Evolutionary conservation across 2,113 vertebrate genomes (phyloP).

Genomic region (Myanophis thanlyinensis): DNA sequence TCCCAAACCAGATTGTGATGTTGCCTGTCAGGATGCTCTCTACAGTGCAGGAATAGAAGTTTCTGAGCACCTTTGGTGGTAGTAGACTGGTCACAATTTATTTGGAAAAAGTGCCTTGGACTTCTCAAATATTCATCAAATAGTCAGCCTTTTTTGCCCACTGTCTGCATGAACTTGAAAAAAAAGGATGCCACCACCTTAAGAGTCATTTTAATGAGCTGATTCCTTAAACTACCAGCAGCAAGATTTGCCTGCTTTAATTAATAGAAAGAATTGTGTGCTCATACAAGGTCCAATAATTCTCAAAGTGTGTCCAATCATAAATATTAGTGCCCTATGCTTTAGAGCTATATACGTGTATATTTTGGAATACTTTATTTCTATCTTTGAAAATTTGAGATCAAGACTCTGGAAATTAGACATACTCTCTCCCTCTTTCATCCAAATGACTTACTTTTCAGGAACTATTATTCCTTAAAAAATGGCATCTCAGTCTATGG

Average conservation of each 20-base stretch:
- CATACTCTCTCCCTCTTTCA: neutral
- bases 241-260: neutral
- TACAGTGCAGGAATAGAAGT: too few relatives aligned
- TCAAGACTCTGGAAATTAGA: neutral
- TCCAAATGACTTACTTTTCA: neutral
- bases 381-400: neutral
- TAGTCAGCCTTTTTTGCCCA: neutral
- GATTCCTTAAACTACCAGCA: neutral
- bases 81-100: neutral
- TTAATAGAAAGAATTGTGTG: neutral
- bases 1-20: too few relatives aligned
- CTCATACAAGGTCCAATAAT: neutral
- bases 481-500: neutral
- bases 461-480: neutral
- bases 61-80: too few relatives aligned
- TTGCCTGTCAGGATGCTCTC: too few relatives aligned
- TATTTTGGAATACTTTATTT: neutral
- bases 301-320: neutral
- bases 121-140: neutral
- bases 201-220: neutral
- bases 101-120: neutral
- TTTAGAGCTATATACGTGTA: neutral
- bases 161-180: neutral
- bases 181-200: neutral
- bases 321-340: neutral